Evolutionary conservation across 2,797 vertebrate species (phyloP).

Genomic region (Rhodeus uyekii): DNA sequence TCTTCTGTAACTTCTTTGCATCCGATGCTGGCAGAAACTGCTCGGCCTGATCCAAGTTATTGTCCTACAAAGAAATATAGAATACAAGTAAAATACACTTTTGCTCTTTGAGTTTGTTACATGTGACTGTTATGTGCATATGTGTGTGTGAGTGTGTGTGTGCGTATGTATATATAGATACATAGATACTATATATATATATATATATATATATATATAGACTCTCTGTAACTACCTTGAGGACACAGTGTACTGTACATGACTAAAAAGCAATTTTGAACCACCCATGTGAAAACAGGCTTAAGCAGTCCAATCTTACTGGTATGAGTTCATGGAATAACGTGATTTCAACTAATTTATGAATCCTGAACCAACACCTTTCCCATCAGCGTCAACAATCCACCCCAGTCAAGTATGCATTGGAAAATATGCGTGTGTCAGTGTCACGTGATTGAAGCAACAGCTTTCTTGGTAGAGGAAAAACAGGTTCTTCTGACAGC

Average conservation of each 20-base stretch:
- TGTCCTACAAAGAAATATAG: conserved; percentile 50
- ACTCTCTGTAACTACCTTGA: background rate
- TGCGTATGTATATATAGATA: too few species aligned
- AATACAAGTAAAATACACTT: background rate
- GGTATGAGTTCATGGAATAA: background rate
- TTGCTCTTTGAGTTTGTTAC: background rate
- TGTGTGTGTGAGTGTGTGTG: too few species aligned
- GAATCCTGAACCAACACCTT: conserved; percentile 28
- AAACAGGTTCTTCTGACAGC: background rate
- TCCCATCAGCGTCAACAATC: background rate
- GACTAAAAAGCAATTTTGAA: conserved; percentile 15
- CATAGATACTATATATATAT: too few species aligned
- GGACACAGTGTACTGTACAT: background rate
- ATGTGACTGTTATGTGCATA: background rate
- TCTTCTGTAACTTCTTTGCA: conserved; percentile 78
- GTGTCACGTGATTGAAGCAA: conserved; percentile 15
- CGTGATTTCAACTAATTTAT: background rate
- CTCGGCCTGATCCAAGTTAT: conserved; percentile 55
- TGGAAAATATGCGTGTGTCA: background rate
- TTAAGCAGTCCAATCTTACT: background rate
- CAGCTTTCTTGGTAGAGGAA: background rate
- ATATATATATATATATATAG: too few species aligned
- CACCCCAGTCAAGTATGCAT: conserved; percentile 19
- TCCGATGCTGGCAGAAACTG: conserved; percentile 82
- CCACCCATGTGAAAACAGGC: conserved; percentile 28